phyloP scores from a whole-genome alignment of 1,140 invertebrate genomes.

The Apis dorsata region DNA sequence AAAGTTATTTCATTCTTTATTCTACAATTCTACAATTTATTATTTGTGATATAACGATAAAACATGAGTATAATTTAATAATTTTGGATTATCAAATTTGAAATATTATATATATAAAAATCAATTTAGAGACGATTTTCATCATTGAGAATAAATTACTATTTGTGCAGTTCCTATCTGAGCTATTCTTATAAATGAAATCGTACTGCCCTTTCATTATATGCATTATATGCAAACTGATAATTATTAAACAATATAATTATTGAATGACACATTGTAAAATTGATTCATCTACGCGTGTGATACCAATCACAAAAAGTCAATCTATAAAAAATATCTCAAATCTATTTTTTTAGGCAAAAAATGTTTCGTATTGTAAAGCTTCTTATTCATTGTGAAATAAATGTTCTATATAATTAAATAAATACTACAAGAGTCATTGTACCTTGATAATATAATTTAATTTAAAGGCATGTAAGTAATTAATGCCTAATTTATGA shows the following conservation, averaged over 20 bases:
- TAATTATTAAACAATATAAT: neutral
- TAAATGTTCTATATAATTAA: constrained; percentile 23
- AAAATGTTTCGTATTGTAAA: neutral
- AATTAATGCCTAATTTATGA: neutral
- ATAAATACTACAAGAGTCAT: neutral
- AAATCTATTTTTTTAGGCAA: constrained; percentile 42
- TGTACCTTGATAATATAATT: constrained; percentile 28
- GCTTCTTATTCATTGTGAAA: constrained; percentile 7
- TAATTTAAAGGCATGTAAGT: neutral
- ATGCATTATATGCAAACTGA: neutral
- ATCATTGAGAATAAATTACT: neutral
- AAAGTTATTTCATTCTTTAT: too few species aligned
- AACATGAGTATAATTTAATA: neutral
- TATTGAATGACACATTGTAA: constrained; percentile 4
- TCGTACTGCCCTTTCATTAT: constrained; percentile 38
- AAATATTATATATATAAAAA: too few species aligned
- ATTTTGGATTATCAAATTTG: neutral
- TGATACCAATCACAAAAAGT: constrained; percentile 8
- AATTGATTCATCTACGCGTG: neutral
- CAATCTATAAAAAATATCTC: neutral
- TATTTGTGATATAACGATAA: neutral
- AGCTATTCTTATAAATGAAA: neutral
- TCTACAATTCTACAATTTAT: neutral
- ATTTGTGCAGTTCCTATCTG: constrained; percentile 28
- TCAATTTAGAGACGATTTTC: neutral